Base-by-base conservation (phyloP, 2,113 vertebrate genomes). In the Zosterops hypoxanthus region DNA sequence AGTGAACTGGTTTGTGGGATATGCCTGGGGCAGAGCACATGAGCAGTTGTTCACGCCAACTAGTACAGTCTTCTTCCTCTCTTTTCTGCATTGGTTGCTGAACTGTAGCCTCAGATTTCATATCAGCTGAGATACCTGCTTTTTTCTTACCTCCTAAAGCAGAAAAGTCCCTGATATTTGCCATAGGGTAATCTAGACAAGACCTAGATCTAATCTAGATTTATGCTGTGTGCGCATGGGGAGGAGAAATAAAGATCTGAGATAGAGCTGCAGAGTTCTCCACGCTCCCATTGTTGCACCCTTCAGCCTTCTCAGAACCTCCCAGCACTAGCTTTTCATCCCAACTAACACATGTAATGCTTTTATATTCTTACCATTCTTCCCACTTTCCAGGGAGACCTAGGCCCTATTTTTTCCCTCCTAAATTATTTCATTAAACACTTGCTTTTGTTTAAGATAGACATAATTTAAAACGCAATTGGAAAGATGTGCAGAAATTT, bases 221-320 rank as follows among this genome's bases (percentile, higher is more conserved):
- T 87, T 76, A 69, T 11, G 24, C 49, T 84, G 33, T 39, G 33
- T 42, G 23, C 47, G 36, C 16, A 17, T 0, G 24, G 14, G 31
- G 24, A 79, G 26, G 31, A 49, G 46, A 70, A 90, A 61, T 21
- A 49, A 61, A 56, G 78, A 21, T n/a, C 46, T 52, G 25, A 60
- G 76, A 82, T 2, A 55, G 63, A 94, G 42, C 39, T 91, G 47
- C 39, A 86, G 56, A 82, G 24, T 6, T 71, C 41, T 41, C 41
- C 50, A 46, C 1, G 9, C 17, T 73, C 19, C 42, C 0, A 0
- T 18, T 44, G 47, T 21, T 44, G 47, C 14, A 29, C 21, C 23
- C 13, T 42, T 19, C 3, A 20, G 49, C 15, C 46, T 77, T 86
- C 59, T 46, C n/a, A 77, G 64, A 66, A 83, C 11, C 0, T 0